These are phyloP conservation scores for Molorchus minor DNA, from an alignment of 2,888 invertebrate genomes.

Conservation along the genomic window DNA sequence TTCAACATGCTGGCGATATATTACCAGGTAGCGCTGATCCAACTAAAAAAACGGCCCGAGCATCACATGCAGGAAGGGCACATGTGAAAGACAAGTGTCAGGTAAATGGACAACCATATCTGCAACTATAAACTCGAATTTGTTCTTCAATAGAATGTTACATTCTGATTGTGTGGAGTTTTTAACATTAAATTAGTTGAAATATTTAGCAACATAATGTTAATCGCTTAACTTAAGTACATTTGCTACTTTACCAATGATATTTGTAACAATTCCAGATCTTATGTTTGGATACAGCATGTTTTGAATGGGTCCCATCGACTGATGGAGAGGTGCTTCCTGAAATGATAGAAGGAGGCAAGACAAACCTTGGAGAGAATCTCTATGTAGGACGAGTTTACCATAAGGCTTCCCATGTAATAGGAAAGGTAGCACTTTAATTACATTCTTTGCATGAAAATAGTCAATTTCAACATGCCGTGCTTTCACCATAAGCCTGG, in stretches of 20 bases:
- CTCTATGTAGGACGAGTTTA: slow-evolving; percentile 66
- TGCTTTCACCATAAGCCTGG: no score
- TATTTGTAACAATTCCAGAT: slow-evolving; percentile 55
- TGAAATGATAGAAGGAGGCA: slow-evolving; percentile 65
- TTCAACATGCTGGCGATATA: slow-evolving; percentile 71
- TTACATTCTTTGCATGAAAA: no score
- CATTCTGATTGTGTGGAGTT: no score
- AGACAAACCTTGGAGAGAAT: slow-evolving; percentile 64
- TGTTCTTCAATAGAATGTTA: no score
- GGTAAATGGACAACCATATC: no score
- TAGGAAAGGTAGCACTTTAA: slow-evolving; percentile 65
- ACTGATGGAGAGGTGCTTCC: slow-evolving; percentile 64
- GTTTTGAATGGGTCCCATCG: slow-evolving; percentile 65
- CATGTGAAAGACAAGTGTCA: slow-evolving; percentile 69
- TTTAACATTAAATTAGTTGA: no score
- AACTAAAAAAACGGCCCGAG: slow-evolving; percentile 71
- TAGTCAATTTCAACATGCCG: not conserved
- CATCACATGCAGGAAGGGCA: slow-evolving; percentile 71
- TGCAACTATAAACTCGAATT: no score
- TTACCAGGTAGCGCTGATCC: slow-evolving; percentile 76
- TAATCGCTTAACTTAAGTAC: no score
- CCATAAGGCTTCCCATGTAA: slow-evolving; percentile 66
- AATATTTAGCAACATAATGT: no score
- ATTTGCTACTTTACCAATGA: not conserved
- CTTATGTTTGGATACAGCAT: slow-evolving; percentile 60